Conservation (phyloP, 1,140 invertebrate species). For the Cardiocondyla obscurior region DNA sequence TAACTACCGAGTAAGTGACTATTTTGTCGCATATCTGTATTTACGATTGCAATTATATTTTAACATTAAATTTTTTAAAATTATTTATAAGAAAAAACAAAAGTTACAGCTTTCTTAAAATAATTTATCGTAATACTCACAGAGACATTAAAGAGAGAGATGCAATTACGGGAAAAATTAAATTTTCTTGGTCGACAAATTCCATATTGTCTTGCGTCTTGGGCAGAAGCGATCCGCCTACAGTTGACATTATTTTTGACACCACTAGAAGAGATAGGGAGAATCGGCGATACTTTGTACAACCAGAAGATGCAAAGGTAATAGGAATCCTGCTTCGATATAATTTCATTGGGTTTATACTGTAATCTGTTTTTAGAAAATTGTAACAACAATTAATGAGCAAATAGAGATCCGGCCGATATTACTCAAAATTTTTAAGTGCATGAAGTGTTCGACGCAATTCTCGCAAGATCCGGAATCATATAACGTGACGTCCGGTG, state of each 20-base stretch:
- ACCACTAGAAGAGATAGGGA: constrained; percentile 85
- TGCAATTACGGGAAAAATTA: constrained; percentile 82
- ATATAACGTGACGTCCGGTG: constrained; percentile 64
- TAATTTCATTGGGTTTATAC: neutral
- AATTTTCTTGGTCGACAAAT: constrained; percentile 85
- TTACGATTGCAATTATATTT: neutral
- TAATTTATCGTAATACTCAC: neutral
- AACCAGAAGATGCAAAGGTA: constrained; percentile 85
- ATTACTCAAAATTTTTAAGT: constrained; percentile 84
- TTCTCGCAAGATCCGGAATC: constrained; percentile 84
- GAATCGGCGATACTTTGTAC: constrained; percentile 85
- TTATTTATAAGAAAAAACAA: neutral
- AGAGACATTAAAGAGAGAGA: constrained; percentile 84
- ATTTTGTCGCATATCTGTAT: neutral
- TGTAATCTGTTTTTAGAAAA: constrained; percentile 78
- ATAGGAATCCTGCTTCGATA: neutral
- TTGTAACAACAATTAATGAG: constrained; percentile 83
- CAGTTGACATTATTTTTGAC: constrained; percentile 86
- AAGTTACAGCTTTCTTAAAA: constrained; percentile 11
- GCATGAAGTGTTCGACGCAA: constrained; percentile 86
- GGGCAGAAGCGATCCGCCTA: constrained; percentile 81
- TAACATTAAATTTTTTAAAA: neutral
- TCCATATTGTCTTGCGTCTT: constrained; percentile 85
- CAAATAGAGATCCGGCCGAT: constrained; percentile 84
- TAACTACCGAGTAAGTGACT: constrained; percentile 76